Base-by-base conservation (phyloP, 2,888 invertebrate species). In the Orchesellides sinensis region DNA sequence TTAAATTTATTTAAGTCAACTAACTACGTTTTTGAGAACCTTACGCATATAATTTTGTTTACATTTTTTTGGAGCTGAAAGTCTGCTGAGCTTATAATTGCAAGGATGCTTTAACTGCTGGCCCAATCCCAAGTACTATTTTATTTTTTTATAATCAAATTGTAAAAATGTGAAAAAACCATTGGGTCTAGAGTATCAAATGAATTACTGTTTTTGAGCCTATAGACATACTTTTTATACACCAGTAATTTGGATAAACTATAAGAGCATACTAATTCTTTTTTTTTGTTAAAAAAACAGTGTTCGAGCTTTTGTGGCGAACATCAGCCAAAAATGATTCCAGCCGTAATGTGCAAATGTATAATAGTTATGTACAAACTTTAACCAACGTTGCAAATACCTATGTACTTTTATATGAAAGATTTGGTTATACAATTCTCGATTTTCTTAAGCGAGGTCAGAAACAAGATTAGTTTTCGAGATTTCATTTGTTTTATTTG, bases 161-260 rank as follows among this genome's bases (percentile, higher is more conserved):
- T 77, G 66, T 77, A 77, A 56, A 77, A 77, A 66, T 77, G 75
- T 77, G 63, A 77, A n/a, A 77, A 75, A 77, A 77, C 32, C 32
- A 68, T 61, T 77, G 66, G 75, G 66, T 54, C 75, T 66, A 75
- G n/a, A 40, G 61, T 65, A 74, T 65, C 54, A 74, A 74, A 74
- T 74, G 65, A 74, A 74, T 54, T 65, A 63, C 52, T 49, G 25
- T 25, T 63, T n/a, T 75, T 77, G 75, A 77, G 75, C 75, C 75
- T 77, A 77, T 10, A 49, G n/a, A 17, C 21, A 17, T 49, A 49
- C 49, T 49, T 17, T 49, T 8, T 2, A n/a, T 17, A 49, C 6
- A 17, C 6, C 17, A 8, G 19, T 19, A n/a, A 19, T 19, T n/a
- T 49, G 49, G 49, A n/a, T n/a, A 49, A 49, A 49, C 17, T 49